These are phyloP conservation scores for Hyppa rectilinea DNA, from an alignment of 2,888 invertebrate species.

Conservation along the genomic window DNA sequence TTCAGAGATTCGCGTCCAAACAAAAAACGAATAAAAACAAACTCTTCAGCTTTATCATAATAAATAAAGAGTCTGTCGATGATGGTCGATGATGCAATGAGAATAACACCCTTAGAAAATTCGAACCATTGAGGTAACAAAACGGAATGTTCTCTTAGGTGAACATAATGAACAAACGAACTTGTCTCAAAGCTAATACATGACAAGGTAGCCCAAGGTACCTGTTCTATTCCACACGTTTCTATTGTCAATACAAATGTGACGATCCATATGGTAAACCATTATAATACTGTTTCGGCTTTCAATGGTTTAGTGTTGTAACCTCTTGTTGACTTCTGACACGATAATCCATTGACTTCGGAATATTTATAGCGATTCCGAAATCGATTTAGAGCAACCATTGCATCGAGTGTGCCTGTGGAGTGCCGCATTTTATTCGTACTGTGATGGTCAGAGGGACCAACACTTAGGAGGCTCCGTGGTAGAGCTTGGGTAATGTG, in stretches of 20 bases:
- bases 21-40: no score
- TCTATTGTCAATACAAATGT: constrained; percentile 22
- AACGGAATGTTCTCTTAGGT: not conserved
- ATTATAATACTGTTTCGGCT: constrained; percentile 24
- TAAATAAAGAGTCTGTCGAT: no score
- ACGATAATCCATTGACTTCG: constrained; percentile 32
- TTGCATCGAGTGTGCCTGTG: constrained; percentile 4
- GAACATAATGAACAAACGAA: not conserved
- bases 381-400: constrained; percentile 29
- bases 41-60: no score
- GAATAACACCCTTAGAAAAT: not conserved
- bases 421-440: constrained; percentile 24
- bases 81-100: no score
- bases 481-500: no score
- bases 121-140: not conserved
- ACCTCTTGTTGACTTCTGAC: constrained; percentile 31
- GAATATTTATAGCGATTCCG: constrained; percentile 26
- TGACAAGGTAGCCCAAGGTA: not conserved
- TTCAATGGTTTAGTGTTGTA: constrained; percentile 29
- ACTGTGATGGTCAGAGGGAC: no score
- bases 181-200: not conserved
- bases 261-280: constrained; percentile 25
- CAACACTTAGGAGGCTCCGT: no score
- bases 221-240: not conserved
- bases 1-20: no score